Percentiles rank a stretch among this genome's conserved stretches.
Evolutionary conservation across 2,888 invertebrate genomes (phyloP).

Genomic region (Andrena bicolor): DNA sequence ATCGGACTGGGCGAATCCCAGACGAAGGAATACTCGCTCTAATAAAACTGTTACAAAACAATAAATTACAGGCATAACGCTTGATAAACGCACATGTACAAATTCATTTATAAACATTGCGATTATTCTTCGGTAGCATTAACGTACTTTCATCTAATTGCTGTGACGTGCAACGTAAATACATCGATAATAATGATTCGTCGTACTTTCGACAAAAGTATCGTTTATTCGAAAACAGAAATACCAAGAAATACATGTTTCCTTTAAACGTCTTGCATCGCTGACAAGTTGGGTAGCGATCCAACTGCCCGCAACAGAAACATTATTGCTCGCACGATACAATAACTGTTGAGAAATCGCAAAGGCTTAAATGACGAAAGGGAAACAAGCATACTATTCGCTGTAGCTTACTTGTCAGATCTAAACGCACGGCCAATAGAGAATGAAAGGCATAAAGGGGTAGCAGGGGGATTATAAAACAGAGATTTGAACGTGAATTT

Average conservation of each 20-base stretch:
- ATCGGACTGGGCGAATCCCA: constrained; percentile 95
- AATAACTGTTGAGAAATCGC: neutral
- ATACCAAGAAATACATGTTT: neutral
- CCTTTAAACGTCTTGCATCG: neutral
- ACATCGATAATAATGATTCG: neutral
- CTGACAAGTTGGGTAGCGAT: neutral
- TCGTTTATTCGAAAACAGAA: neutral
- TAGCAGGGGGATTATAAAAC: too few relatives aligned
- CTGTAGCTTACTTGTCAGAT: constrained; percentile 47
- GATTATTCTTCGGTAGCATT: neutral
- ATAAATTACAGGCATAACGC: constrained; percentile 29
- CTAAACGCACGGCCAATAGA: constrained; percentile 21
- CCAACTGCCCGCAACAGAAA: neutral
- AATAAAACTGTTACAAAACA: constrained; percentile 89
- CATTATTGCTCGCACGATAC: neutral
- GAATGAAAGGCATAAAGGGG: neutral
- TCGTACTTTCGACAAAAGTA: neutral
- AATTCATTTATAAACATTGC: neutral
- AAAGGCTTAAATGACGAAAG: constrained; percentile 9
- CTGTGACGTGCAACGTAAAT: neutral
- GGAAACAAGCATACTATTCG: constrained; percentile 7
- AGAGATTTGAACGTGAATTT: neutral
- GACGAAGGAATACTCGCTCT: constrained; percentile 94
- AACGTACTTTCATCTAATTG: too few relatives aligned
- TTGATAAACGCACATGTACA: constrained; percentile 2